These are phyloP conservation scores for Metaphire vulgaris DNA, from an alignment of 1,140 invertebrate genomes.

Conservation along the genomic window DNA sequence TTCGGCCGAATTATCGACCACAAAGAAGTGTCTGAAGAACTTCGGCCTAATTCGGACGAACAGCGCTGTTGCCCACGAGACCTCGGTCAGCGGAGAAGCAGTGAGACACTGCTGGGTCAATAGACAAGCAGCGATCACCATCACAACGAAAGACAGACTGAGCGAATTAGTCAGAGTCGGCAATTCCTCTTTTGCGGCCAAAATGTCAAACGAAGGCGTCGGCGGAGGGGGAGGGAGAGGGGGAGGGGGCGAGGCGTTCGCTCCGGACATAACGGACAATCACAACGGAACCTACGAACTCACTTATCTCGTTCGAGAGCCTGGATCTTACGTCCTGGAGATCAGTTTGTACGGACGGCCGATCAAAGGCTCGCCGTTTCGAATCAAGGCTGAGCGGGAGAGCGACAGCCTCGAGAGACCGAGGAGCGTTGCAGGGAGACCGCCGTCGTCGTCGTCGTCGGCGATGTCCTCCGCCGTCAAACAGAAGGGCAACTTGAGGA, in stretches of 20 bases:
- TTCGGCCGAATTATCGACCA: constrained; percentile 40
- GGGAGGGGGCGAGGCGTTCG: constrained; percentile 30
- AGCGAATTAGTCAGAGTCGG: constrained; percentile 50
- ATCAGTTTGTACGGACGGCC: constrained; percentile 53
- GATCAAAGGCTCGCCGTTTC: constrained; percentile 55
- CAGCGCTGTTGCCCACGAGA: constrained; percentile 52
- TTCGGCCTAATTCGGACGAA: constrained; percentile 51
- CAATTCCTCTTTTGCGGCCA: constrained; percentile 38
- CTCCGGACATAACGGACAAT: constrained; percentile 51
- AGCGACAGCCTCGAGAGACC: constrained; percentile 26
- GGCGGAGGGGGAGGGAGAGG: constrained; percentile 23
- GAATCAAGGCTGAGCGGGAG: constrained; percentile 39
- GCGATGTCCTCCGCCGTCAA: constrained; percentile 40
- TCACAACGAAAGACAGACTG: constrained; percentile 52
- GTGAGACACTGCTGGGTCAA: constrained; percentile 47
- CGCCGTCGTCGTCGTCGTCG: constrained; percentile 41
- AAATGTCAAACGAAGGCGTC: constrained; percentile 33
- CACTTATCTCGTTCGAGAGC: constrained; percentile 48
- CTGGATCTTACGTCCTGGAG: constrained; percentile 49
- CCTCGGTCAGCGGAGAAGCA: constrained; percentile 53
- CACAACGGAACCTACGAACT: constrained; percentile 55
- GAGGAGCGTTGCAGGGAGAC: constrained; percentile 34
- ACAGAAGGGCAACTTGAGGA: constrained; percentile 49
- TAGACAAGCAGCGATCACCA: constrained; percentile 44
- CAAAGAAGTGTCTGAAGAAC: constrained; percentile 44